Conservation (phyloP, 2,113 vertebrate species). For the Mesitornis unicolor region DNA sequence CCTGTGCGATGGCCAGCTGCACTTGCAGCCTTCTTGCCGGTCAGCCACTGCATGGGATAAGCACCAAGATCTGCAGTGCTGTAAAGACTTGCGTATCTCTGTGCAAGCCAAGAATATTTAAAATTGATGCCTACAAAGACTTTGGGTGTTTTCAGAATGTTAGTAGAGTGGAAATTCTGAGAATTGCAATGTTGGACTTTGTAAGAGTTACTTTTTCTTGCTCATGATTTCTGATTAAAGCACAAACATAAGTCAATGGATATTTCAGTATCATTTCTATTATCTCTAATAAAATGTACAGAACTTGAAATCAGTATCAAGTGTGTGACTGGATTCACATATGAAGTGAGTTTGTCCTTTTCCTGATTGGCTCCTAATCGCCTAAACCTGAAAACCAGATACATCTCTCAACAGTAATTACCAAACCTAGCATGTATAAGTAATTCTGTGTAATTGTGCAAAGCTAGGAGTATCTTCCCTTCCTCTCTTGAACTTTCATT, state of each 20-base stretch:
- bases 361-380: not conserved
- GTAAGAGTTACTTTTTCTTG: not conserved
- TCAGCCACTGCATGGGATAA: not conserved
- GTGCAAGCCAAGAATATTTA: not conserved
- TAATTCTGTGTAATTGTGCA: not conserved
- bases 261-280: not conserved
- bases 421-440: not conserved
- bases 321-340: not conserved
- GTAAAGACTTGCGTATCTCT: not conserved
- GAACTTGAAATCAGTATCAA: not conserved
- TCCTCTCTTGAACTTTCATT: not conserved
- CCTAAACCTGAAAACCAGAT: not conserved
- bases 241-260: not conserved
- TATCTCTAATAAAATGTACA: not conserved
- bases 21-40: not conserved
- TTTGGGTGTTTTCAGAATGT: not conserved
- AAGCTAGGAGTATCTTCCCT: not conserved
- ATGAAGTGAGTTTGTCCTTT: not conserved
- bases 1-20: accelerated
- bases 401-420: not conserved
- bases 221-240: not conserved
- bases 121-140: not conserved
- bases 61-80: not conserved
- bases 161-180: not conserved
- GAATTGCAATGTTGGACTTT: not conserved